Evolutionary conservation across 2,797 vertebrate genomes (phyloP), one percentile per base, ranked within the genome.

Genomic region (Amphiprion clarkii): DNA sequence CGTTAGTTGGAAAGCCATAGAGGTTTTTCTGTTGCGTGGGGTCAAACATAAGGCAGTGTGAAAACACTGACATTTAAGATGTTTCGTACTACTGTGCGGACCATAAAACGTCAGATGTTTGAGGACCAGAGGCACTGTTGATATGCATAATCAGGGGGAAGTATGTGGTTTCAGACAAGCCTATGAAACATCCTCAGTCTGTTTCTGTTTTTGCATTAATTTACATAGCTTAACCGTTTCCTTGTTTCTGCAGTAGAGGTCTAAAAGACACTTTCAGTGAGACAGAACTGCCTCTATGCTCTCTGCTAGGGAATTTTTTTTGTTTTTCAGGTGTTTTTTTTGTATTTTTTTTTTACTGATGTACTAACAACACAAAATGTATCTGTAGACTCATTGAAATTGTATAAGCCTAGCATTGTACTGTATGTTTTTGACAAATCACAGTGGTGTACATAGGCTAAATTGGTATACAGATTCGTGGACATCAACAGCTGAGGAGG

Each of bases 191-290:
- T 89, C 78, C 79, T 82, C 77, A 49, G 83, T 64, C 77, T 76
- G 66, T 86, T 81, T 81, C 72, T 82, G 56, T 33, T 75, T 90
- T 88, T 92, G 87, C 90, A 93, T 92, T 67, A 48, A 91, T 93
- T 93, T 93, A 73, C 91, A 93, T 91, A 87, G 87, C 71, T 90
- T 87, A 86, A 88, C 86, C 31, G 58, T 83, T 92, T 89, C 77
- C 83, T 79, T 64, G 17, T 90, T 78, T 74, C 76, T 67, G 67
- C 81, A 80, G 80, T 10, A 25, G 58, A 67, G 57, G 56, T 67
- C 75, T 76, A 79, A 85, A 84, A 82, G 83, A 79, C 49, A 19
- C 55, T 54, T 76, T 71, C 55, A 40, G 29, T 39, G 65, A 82
- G 82, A 88, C 85, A 89, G 75, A 80, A 62, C 67, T 66, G 77